A percentile compares a stretch with the other conserved stretches of the same genome.
These are phyloP conservation scores for Callyntrura guangdongensis DNA, from an alignment of 2,888 invertebrate species.

Conservation along the genomic window DNA sequence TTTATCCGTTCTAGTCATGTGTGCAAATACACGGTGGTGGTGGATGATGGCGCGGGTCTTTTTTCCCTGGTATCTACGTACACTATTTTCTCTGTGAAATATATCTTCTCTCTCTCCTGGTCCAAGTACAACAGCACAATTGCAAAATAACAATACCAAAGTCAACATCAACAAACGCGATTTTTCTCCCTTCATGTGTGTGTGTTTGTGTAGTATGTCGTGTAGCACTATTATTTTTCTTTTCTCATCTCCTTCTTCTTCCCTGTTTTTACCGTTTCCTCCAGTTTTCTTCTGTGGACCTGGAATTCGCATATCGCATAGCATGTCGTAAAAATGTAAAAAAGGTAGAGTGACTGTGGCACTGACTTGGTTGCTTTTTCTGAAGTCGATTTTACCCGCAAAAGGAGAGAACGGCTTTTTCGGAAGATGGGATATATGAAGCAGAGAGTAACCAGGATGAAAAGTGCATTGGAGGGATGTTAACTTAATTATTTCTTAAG, in stretches of 20 bases:
- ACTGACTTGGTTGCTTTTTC: not conserved
- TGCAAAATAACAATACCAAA: not conserved
- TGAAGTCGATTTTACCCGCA: not conserved
- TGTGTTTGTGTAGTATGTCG: too few species aligned
- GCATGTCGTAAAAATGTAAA: constrained; percentile 10
- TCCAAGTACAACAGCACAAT: not conserved
- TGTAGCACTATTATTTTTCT: not conserved
- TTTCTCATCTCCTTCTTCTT: not conserved
- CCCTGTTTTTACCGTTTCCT: not conserved
- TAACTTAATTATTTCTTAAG: constrained; percentile 79
- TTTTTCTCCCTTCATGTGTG: not conserved
- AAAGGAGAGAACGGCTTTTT: constrained; percentile 7
- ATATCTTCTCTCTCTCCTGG: not conserved
- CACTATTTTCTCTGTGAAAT: too few species aligned
- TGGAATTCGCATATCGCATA: not conserved
- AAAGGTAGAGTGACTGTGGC: not conserved
- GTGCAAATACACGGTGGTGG: not conserved
- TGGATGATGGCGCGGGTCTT: too few species aligned
- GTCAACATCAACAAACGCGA: constrained; percentile 21
- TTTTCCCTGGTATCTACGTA: too few species aligned
- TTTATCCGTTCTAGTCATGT: not conserved
- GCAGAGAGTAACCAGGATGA: constrained; percentile 72
- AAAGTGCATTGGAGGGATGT: constrained; percentile 79
- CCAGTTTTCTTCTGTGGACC: not conserved
- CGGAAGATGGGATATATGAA: constrained; percentile 39